A percentile compares a stretch with the other conserved stretches of the same genome.
These are phyloP conservation scores for Parnassius mnemosyne DNA, from an alignment of 2,888 invertebrate species.

Conservation along the genomic window DNA sequence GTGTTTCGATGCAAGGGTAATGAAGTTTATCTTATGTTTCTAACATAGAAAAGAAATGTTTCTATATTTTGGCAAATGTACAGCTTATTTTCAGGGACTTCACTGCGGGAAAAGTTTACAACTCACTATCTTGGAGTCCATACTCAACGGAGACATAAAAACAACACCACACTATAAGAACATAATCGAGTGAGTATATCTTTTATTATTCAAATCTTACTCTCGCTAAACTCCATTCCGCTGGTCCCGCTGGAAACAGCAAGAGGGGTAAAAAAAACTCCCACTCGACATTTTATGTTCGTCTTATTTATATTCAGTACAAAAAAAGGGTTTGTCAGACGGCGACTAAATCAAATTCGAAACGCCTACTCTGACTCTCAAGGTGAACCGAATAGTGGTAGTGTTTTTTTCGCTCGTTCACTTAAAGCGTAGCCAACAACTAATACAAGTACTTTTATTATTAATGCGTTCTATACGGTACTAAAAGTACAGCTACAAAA, in stretches of 20 bases:
- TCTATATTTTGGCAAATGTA: slow-evolving; percentile 33
- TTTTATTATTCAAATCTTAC: slow-evolving; percentile 72
- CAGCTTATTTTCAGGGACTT: slow-evolving; percentile 47
- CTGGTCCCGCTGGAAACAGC: slow-evolving; percentile 53
- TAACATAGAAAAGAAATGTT: slow-evolving; percentile 32
- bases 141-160: slow-evolving; percentile 46
- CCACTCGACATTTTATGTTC: slow-evolving; percentile 62
- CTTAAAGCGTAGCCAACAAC: slow-evolving; percentile 51
- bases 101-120: slow-evolving; percentile 45
- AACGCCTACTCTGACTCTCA: slow-evolving; percentile 67
- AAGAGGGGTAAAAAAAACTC: slow-evolving; percentile 52
- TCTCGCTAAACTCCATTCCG: slow-evolving; percentile 64
- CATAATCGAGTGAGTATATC: slow-evolving; percentile 64
- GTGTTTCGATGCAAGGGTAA: slow-evolving; percentile 38
- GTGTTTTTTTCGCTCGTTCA: slow-evolving; percentile 50
- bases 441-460: slow-evolving; percentile 47
- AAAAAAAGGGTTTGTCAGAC: slow-evolving; percentile 78
- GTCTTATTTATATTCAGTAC: slow-evolving; percentile 76
- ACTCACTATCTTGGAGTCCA: slow-evolving; percentile 44
- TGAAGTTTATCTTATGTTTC: slow-evolving; percentile 38
- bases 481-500: no score
- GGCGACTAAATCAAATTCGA: slow-evolving; percentile 75
- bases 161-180: slow-evolving; percentile 52
- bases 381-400: slow-evolving; percentile 66
- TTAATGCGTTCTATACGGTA: slow-evolving; percentile 13